Evolutionary conservation across 2,797 vertebrate species (phyloP).

Genomic region (Aeoliscus strigatus): DNA sequence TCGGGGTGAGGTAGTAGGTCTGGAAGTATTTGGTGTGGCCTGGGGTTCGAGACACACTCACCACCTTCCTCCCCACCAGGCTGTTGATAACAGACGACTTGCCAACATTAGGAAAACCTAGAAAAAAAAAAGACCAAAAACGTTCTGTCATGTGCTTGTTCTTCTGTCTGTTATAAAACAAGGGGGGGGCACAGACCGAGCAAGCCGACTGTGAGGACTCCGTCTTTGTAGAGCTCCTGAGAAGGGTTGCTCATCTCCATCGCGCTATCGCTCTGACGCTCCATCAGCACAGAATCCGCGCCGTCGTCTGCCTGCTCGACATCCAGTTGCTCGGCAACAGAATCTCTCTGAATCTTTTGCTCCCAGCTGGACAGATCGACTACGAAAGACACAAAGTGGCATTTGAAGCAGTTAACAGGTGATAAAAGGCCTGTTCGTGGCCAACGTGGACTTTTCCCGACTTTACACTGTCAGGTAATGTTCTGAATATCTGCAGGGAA

Average conservation of each 20-base stretch:
- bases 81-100: slow-evolving; percentile 91
- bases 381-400: slow-evolving; percentile 37
- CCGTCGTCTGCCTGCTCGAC: slow-evolving; percentile 68
- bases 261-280: slow-evolving; percentile 82
- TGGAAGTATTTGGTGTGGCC: slow-evolving; percentile 97
- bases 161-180: too few relatives aligned
- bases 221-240: slow-evolving; percentile 86
- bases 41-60: slow-evolving; percentile 90
- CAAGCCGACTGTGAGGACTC: slow-evolving; percentile 82
- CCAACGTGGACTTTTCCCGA: too few relatives aligned
- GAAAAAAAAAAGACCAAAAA: slow-evolving; percentile 2
- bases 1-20: slow-evolving; percentile 91
- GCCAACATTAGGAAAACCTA: slow-evolving; percentile 90
- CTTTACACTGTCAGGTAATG: too few relatives aligned
- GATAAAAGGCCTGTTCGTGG: too few relatives aligned
- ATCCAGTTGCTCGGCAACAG: slow-evolving; percentile 66
- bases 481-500: too few relatives aligned
- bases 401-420: slow-evolving; percentile 11
- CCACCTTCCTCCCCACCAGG: slow-evolving; percentile 86
- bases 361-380: slow-evolving; percentile 90
- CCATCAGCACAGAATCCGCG: slow-evolving; percentile 74
- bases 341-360: slow-evolving; percentile 86
- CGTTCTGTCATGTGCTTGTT: too few relatives aligned
- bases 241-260: slow-evolving; percentile 78
- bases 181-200: slow-evolving; percentile 1